phyloP scores from a whole-genome alignment of 1,140 invertebrate species.

The Papilio dardanus region DNA sequence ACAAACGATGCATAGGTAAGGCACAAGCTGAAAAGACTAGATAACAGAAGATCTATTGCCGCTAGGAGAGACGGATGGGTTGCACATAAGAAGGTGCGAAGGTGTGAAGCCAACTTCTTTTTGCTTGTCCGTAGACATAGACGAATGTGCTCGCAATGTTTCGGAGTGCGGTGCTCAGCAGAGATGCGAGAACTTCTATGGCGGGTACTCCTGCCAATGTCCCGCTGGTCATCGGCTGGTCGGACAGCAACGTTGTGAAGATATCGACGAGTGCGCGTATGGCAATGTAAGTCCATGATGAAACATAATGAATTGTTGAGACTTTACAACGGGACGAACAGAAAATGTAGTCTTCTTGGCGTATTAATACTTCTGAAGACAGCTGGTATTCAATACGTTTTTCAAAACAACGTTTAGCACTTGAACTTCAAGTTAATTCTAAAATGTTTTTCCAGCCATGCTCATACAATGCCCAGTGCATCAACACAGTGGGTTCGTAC shows the following conservation, averaged over 20 bases:
- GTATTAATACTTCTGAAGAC: too few relatives aligned
- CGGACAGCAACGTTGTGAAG: constrained; percentile 89
- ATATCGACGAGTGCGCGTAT: constrained; percentile 93
- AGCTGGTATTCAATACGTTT: not conserved
- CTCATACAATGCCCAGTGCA: constrained; percentile 85
- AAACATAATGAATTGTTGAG: not conserved
- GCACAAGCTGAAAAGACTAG: too few relatives aligned
- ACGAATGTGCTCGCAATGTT: constrained; percentile 86
- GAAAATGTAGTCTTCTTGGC: not conserved
- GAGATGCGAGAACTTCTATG: constrained; percentile 88
- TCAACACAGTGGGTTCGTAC: constrained; percentile 92
- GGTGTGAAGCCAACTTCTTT: too few relatives aligned
- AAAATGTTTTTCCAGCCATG: constrained; percentile 76
- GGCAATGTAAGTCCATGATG: constrained; percentile 56
- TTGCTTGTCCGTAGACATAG: constrained; percentile 84
- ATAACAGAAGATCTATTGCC: too few relatives aligned
- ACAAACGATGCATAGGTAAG: constrained; percentile 67
- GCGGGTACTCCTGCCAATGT: constrained; percentile 90
- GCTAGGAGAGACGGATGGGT: not conserved
- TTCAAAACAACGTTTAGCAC: not conserved
- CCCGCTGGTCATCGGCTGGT: constrained; percentile 85
- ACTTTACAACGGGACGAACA: not conserved
- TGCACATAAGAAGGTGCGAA: too few relatives aligned
- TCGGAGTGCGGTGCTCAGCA: constrained; percentile 87
- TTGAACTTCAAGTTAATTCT: not conserved